These are phyloP conservation scores for Drosophila anceps DNA, from an alignment of 2,888 invertebrate species.

Conservation along the genomic window DNA sequence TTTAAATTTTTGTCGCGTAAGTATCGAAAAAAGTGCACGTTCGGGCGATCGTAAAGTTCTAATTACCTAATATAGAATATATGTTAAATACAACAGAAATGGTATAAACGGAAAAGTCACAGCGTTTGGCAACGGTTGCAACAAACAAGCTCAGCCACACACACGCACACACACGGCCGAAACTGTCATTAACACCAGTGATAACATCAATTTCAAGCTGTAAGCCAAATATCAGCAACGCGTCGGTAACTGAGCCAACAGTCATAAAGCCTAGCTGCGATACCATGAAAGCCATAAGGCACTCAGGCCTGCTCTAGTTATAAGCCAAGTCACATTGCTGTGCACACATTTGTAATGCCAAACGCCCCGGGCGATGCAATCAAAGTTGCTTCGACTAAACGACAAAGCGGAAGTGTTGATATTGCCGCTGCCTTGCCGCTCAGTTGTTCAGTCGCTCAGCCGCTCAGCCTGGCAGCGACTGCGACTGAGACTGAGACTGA, in stretches of 20 bases:
- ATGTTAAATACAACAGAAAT: slow-evolving; percentile 15
- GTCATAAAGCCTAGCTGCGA: slow-evolving; percentile 32
- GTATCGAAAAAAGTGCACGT: slow-evolving; percentile 67
- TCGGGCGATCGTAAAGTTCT: slow-evolving; percentile 42
- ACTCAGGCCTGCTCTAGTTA: slow-evolving; percentile 52
- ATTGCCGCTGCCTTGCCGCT: slow-evolving; percentile 58
- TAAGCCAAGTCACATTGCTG: slow-evolving; percentile 63
- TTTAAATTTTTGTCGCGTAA: slow-evolving; percentile 63
- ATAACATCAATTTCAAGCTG: slow-evolving; percentile 51
- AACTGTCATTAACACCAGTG: slow-evolving; percentile 46
- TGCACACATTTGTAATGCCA: slow-evolving; percentile 53
- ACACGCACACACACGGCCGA: not conserved
- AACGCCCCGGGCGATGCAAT: slow-evolving; percentile 68
- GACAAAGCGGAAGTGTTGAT: slow-evolving; percentile 73
- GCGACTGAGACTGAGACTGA: slow-evolving; percentile 8
- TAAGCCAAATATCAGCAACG: slow-evolving; percentile 36
- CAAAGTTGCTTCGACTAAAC: slow-evolving; percentile 59
- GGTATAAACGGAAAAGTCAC: slow-evolving; percentile 30
- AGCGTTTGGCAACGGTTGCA: slow-evolving; percentile 44
- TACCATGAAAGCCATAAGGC: slow-evolving; percentile 35
- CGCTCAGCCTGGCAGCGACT: slow-evolving; percentile 4
- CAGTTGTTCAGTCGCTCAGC: slow-evolving; percentile 18
- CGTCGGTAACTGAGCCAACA: slow-evolving; percentile 28
- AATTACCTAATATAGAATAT: slow-evolving; percentile 26
- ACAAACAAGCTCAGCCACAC: slow-evolving; percentile 7